A percentile compares a stretch with the other conserved stretches of the same genome.
phyloP scores from a whole-genome alignment of 53 echinoderm and acorn worm species.

The Temnopleurus reevesii region DNA sequence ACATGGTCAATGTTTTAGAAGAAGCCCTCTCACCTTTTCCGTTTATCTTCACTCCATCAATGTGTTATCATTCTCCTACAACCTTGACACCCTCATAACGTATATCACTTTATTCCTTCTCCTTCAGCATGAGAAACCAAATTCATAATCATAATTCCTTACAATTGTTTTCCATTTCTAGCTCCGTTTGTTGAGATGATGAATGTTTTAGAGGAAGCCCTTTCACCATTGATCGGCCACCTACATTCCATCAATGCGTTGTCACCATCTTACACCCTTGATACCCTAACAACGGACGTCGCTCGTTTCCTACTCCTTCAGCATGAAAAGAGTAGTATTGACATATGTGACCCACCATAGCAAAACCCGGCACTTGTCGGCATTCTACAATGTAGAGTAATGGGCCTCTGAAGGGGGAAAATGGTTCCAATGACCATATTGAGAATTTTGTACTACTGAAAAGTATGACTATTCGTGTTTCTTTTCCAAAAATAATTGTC shows the following conservation, averaged over 20 bases:
- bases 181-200: conserved; percentile 60
- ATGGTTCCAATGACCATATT: too few relatives aligned
- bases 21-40: conserved; percentile 38
- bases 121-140: neutral
- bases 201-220: conserved; percentile 40
- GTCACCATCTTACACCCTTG: conserved; percentile 50
- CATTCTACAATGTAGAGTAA: too few relatives aligned
- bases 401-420: too few relatives aligned
- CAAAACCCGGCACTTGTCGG: too few relatives aligned
- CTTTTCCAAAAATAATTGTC: too few relatives aligned
- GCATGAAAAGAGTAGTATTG: conserved; percentile 62
- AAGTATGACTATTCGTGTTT: too few relatives aligned
- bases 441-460: too few relatives aligned
- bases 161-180: neutral
- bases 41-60: conserved; percentile 34
- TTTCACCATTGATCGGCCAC: conserved; percentile 42
- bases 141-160: neutral
- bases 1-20: conserved; percentile 41
- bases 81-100: neutral
- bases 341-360: too few relatives aligned
- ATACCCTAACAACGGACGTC: conserved; percentile 59
- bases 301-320: conserved; percentile 57
- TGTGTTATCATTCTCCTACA: conserved; percentile 24
- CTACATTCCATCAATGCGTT: conserved; percentile 24
- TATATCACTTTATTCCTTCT: neutral